These are phyloP conservation scores for Metellina segmentata DNA, from an alignment of 2,888 invertebrate species.

Conservation along the genomic window DNA sequence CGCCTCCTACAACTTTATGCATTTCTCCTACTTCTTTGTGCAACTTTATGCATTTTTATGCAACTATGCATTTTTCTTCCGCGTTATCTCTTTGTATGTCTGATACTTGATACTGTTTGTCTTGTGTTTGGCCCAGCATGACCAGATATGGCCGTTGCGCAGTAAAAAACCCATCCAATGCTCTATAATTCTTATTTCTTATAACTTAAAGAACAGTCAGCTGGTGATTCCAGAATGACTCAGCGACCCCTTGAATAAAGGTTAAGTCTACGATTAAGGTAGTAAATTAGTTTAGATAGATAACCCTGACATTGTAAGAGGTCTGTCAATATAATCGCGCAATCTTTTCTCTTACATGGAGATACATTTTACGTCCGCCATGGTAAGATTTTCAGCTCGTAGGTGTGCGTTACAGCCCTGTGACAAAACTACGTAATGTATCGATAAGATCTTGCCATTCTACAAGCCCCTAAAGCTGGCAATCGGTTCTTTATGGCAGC, in stretches of 20 bases:
- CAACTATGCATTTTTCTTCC: too few relatives aligned
- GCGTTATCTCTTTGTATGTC: too few relatives aligned
- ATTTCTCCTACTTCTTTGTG: too few relatives aligned
- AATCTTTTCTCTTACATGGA: neutral
- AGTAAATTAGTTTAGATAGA: neutral
- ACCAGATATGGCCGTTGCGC: too few relatives aligned
- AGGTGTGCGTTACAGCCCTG: neutral
- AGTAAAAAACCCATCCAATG: too few relatives aligned
- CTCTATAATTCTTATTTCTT: too few relatives aligned
- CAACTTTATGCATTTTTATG: too few relatives aligned
- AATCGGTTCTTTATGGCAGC: neutral
- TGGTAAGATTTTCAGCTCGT: neutral
- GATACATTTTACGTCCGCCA: neutral
- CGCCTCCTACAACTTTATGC: too few relatives aligned
- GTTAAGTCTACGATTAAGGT: neutral
- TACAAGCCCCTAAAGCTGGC: neutral
- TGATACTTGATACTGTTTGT: too few relatives aligned
- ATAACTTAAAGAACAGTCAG: too few relatives aligned
- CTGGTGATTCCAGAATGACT: neutral
- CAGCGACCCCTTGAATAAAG: neutral
- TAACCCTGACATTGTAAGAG: neutral
- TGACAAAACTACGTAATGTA: neutral
- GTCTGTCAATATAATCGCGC: neutral
- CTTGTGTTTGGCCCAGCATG: too few relatives aligned
- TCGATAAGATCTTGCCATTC: neutral